Conservation (phyloP, 1,140 invertebrate species). For the Drosophila truncata region DNA sequence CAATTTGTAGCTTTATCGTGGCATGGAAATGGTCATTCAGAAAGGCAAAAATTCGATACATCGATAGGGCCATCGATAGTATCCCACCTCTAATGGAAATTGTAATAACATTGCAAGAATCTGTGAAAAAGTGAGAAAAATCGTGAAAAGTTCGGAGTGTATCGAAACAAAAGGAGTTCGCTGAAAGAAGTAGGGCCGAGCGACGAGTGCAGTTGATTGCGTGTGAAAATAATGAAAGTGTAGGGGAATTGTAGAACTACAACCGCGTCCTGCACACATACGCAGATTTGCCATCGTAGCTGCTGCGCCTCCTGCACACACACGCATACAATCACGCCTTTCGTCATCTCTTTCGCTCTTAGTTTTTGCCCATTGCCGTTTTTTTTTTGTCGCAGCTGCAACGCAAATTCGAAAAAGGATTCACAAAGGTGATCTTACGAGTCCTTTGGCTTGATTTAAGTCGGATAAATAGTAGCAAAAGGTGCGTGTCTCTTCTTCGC, state of each 20-base stretch:
- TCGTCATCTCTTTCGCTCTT: constrained; percentile 55
- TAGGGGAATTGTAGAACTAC: neutral
- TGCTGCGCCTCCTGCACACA: constrained; percentile 59
- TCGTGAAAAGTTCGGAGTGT: constrained; percentile 13
- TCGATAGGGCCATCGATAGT: too few relatives aligned
- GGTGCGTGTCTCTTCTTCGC: constrained; percentile 32
- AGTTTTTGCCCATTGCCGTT: constrained; percentile 20
- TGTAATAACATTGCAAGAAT: constrained; percentile 50
- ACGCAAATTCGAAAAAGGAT: constrained; percentile 78
- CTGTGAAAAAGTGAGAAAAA: constrained; percentile 38
- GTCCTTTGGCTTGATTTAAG: constrained; percentile 11
- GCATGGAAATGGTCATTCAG: neutral
- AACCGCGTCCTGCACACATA: constrained; percentile 34
- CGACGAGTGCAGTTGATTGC: neutral
- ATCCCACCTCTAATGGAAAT: too few relatives aligned
- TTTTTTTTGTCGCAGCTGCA: constrained; percentile 75
- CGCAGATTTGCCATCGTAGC: constrained; percentile 45
- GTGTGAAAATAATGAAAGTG: neutral
- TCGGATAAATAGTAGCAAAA: constrained; percentile 26
- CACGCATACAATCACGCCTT: constrained; percentile 30
- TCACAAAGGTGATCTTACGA: constrained; percentile 19
- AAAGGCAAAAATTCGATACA: too few relatives aligned
- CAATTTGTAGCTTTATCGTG: too few relatives aligned
- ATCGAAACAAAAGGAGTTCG: neutral
- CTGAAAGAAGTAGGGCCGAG: neutral